Evolutionary conservation across 2,113 vertebrate genomes (phyloP), one percentile per base, ranked within the genome.

Genomic region (Recurvirostra avosetta): DNA sequence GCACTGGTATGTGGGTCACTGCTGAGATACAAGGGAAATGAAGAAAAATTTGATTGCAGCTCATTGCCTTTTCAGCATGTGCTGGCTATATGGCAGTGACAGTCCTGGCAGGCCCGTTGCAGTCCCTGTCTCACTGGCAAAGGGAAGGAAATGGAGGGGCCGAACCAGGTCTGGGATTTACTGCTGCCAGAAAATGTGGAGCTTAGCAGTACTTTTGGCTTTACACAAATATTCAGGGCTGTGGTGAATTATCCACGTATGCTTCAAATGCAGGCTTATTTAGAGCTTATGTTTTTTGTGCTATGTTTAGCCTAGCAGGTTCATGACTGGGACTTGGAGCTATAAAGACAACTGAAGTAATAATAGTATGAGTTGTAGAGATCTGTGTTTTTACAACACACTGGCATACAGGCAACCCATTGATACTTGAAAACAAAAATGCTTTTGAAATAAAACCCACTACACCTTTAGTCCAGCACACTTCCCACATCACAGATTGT

Each of bases 381-480:
- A 41, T 22, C 82, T 73, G 45, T 76, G 59, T 47, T 91, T 90
- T 82, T 58, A 88, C 73, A 84, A 49, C 61, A 58, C 9, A 1
- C 20, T 58, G 27, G 14, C 45, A 22, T 38, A 34, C 32, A 41
- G 0, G 18, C 41, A 68, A 61, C 22, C 22, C 22, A 0, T 6
- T 45, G 65, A 45, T 40, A 40, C 55, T 49, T 65, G 45, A 89
- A 94, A 94, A 49, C 38, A 84, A 76, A 86, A 90, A 67, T 8
- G 50, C 14, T 84, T 94, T 88, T 72, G 52, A 77, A 90, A 86
- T 66, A 72, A 95, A 91, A 74, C 21, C 40, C 61, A 22, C 34
- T 66, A 20, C 52, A 86, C 62, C 49, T 79, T 79, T 77, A 63
- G 66, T 45, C 85, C 59, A 92, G 50, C 21, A 67, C 26, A 30